phyloP scores from a whole-genome alignment of 2,888 invertebrate species.

The Nomada flava region DNA sequence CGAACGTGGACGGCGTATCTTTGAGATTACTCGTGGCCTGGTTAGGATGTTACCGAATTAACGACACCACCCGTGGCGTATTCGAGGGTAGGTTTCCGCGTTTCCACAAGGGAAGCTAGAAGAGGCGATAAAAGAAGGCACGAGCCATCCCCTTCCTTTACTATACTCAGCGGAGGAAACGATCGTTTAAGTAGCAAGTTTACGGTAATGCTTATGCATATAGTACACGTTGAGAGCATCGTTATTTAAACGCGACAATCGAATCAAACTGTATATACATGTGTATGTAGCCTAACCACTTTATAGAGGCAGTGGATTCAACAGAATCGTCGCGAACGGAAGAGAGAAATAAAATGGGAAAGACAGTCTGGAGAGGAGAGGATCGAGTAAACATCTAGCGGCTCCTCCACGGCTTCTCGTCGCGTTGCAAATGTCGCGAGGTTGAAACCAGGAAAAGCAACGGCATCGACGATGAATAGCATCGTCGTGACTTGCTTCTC shows the following conservation, averaged over 20 bases:
- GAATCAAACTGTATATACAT: not conserved
- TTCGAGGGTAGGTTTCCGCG: conserved; percentile 33
- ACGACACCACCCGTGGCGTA: conserved; percentile 45
- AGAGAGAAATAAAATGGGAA: conserved; percentile 19
- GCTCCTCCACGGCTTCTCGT: conserved; percentile 43
- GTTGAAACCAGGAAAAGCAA: conserved; percentile 35
- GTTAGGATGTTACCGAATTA: conserved; percentile 53
- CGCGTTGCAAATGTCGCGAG: conserved; percentile 51
- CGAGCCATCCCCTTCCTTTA: conserved; percentile 14
- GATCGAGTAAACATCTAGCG: conserved; percentile 48
- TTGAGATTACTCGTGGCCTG: conserved; percentile 32
- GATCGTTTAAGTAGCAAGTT: conserved; percentile 18
- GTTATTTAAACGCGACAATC: not conserved
- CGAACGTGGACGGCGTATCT: conserved; percentile 41
- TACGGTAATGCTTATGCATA: conserved; percentile 13
- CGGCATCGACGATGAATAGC: conserved; percentile 44
- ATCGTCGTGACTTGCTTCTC: conserved; percentile 48
- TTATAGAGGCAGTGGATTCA: not conserved
- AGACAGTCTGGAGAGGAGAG: conserved; percentile 16
- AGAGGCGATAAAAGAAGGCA: conserved; percentile 21
- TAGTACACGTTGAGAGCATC: not conserved
- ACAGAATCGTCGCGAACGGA: not conserved
- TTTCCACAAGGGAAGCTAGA: conserved; percentile 31
- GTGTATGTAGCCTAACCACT: not conserved
- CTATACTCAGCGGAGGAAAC: not conserved